These are phyloP conservation scores for Popillia japonica DNA, from an alignment of 1,140 invertebrate species.

Conservation along the genomic window DNA sequence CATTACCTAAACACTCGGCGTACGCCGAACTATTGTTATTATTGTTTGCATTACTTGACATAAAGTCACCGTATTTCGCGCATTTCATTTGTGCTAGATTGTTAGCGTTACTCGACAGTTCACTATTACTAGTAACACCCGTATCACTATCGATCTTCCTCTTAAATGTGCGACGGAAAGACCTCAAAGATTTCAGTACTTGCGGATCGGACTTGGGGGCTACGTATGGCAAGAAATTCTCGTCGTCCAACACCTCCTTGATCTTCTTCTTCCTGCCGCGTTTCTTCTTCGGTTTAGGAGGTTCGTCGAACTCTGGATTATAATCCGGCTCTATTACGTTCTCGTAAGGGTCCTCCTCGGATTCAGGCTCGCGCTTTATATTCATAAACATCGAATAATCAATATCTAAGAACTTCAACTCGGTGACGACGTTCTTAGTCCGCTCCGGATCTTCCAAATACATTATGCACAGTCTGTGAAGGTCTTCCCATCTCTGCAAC, in stretches of 20 bases:
- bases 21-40: neutral
- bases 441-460: constrained; percentile 69
- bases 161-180: constrained; percentile 61
- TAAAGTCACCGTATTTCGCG: neutral
- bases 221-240: constrained; percentile 24
- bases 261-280: constrained; percentile 35
- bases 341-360: constrained; percentile 44
- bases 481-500: constrained; percentile 67
- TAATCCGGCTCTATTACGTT: constrained; percentile 37
- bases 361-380: constrained; percentile 59
- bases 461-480: constrained; percentile 66
- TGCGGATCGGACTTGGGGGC: constrained; percentile 63
- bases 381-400: constrained; percentile 72
- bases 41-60: neutral
- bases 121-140: neutral
- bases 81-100: constrained; percentile 22
- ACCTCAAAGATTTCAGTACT: constrained; percentile 66
- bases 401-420: constrained; percentile 71
- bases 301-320: constrained; percentile 9
- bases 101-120: neutral
- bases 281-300: constrained; percentile 13
- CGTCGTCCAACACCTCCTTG: neutral
- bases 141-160: constrained; percentile 27
- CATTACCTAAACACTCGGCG: neutral
- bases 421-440: constrained; percentile 67